Evolutionary conservation across 92 coral and sea anemone species (phyloP).

Genomic region (Paragorgia papillata): DNA sequence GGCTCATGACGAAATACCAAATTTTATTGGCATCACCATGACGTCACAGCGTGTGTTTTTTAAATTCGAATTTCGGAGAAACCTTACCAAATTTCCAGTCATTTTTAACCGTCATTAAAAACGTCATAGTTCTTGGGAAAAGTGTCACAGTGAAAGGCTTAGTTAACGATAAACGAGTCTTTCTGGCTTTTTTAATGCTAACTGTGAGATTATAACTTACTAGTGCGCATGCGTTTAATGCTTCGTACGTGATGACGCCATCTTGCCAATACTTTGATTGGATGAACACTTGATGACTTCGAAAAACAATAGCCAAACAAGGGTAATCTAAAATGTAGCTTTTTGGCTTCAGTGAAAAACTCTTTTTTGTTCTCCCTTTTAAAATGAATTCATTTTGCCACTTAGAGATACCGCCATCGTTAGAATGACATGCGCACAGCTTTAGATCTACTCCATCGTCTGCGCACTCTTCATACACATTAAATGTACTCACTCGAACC

Average conservation of each 20-base stretch:
- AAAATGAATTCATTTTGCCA: not conserved
- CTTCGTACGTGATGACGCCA: constrained; percentile 17
- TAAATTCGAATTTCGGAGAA: too few species aligned
- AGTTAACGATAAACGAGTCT: too few species aligned
- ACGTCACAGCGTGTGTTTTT: too few species aligned
- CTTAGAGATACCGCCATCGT: not conserved
- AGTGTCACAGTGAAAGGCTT: too few species aligned
- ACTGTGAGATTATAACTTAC: too few species aligned
- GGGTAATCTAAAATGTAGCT: constrained; percentile 8
- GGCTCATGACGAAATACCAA: too few species aligned
- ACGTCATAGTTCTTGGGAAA: too few species aligned
- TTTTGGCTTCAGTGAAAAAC: constrained; percentile 22
- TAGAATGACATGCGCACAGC: constrained; percentile 74
- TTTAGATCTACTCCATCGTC: constrained; percentile 73
- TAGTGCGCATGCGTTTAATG: constrained; percentile 37
- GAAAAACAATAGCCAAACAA: constrained; percentile 26
- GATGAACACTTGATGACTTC: not conserved
- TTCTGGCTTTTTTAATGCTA: too few species aligned
- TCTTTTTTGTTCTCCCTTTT: constrained; percentile 5
- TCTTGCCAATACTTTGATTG: not conserved
- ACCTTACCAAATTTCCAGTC: too few species aligned
- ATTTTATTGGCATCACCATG: too few species aligned
- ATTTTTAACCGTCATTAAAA: too few species aligned
- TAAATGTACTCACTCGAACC: constrained; percentile 74
- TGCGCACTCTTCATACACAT: constrained; percentile 76